Percentiles rank a stretch among this genome's conserved stretches.
Conservation (phyloP, 2,888 invertebrate genomes). For the Mycogona germanica region DNA sequence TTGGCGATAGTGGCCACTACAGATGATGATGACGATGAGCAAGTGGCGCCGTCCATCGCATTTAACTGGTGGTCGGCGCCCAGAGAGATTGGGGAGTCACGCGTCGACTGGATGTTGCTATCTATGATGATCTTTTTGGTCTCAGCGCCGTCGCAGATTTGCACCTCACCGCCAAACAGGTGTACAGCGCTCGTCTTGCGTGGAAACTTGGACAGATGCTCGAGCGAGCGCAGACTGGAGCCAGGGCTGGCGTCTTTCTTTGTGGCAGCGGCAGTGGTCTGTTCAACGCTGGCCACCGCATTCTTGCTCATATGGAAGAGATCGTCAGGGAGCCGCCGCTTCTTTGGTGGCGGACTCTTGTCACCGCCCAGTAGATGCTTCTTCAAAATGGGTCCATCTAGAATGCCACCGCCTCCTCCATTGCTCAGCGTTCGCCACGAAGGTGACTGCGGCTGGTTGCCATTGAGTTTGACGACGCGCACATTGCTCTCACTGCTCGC, state of each 20-base stretch:
- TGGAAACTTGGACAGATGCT: slow-evolving; percentile 18
- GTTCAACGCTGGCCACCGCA: not conserved
- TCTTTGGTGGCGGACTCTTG: slow-evolving; percentile 24
- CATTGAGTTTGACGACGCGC: not conserved
- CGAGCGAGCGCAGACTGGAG: slow-evolving; percentile 19
- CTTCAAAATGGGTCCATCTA: slow-evolving; percentile 25
- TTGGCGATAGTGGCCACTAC: slow-evolving; percentile 53
- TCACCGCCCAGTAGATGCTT: slow-evolving; percentile 27
- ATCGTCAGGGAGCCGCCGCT: slow-evolving; percentile 25
- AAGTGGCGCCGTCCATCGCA: not conserved
- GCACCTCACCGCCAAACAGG: slow-evolving; percentile 66
- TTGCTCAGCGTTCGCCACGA: no score
- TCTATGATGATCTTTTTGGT: slow-evolving; percentile 57
- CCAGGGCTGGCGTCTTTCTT: not conserved
- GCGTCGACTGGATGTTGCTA: slow-evolving; percentile 28
- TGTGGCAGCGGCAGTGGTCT: not conserved
- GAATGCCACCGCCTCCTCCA: not conserved
- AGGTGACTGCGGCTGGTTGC: no score
- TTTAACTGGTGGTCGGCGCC: not conserved
- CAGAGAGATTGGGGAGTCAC: not conserved
- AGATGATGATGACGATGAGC: slow-evolving; percentile 25
- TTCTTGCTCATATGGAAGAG: not conserved
- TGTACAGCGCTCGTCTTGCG: slow-evolving; percentile 35
- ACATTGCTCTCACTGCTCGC: not conserved
- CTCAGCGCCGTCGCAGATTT: slow-evolving; percentile 51